A percentile compares a stretch with the other conserved stretches of the same genome.
Conservation (phyloP, 2,888 invertebrate genomes). For the Ornithoptera alexandrae region DNA sequence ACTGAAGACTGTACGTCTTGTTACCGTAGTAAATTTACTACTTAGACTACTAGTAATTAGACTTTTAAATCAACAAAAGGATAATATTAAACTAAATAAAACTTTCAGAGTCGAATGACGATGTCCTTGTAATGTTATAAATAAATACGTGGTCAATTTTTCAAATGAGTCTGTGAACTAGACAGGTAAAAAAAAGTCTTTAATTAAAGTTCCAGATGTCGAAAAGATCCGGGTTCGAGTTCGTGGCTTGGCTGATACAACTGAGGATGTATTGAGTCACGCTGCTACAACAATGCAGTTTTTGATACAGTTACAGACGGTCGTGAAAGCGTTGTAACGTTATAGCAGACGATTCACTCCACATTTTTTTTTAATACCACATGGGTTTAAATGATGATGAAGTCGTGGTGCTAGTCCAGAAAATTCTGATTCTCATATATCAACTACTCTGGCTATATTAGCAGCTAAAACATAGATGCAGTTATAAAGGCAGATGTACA, state of each 20-base stretch:
- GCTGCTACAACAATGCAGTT: slow-evolving; percentile 18
- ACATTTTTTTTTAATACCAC: not conserved
- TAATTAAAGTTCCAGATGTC: not conserved
- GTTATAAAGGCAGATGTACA: too few species aligned
- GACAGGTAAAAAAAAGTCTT: not conserved
- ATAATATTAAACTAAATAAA: not conserved
- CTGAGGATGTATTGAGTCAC: slow-evolving; percentile 14
- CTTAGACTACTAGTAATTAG: not conserved
- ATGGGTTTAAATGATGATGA: too few species aligned
- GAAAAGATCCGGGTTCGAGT: slow-evolving; percentile 20
- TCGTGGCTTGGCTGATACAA: slow-evolving; percentile 5
- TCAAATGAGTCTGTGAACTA: not conserved
- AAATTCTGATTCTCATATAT: too few species aligned
- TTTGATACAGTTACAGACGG: slow-evolving; percentile 26
- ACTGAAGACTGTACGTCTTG: too few species aligned
- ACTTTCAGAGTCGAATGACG: too few species aligned
- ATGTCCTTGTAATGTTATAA: not conserved
- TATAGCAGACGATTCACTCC: slow-evolving; percentile 2
- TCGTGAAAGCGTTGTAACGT: slow-evolving; percentile 9
- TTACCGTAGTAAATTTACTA: not conserved
- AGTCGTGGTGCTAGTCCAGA: not conserved
- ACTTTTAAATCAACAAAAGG: not conserved
- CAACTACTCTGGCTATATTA: too few species aligned
- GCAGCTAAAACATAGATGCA: too few species aligned
- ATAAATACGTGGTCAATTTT: not conserved